phyloP scores from a whole-genome alignment of 2,113 vertebrate species.

The Pituophis catenifer region DNA sequence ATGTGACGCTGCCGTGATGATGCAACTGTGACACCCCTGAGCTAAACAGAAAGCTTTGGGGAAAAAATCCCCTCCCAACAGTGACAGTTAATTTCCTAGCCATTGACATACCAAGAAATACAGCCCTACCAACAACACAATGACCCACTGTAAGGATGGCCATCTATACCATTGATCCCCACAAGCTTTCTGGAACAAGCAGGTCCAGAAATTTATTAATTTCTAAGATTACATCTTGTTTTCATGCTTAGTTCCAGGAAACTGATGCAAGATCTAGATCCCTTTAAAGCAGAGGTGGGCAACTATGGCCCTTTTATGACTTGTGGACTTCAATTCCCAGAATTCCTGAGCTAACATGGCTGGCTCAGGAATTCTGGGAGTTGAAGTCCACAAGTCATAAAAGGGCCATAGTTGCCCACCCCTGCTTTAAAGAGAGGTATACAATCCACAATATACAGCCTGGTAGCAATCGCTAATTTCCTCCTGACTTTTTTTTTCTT shows the following conservation, averaged over 20 bases:
- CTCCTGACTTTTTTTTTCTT: not conserved
- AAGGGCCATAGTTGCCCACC: too few relatives aligned
- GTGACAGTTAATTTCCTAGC: not conserved
- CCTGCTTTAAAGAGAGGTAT: not conserved
- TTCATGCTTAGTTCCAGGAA: not conserved
- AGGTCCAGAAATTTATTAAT: not conserved
- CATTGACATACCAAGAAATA: not conserved
- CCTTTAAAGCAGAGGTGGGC: not conserved
- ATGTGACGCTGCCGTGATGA: too few relatives aligned
- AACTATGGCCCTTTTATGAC: too few relatives aligned
- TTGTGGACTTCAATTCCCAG: too few relatives aligned
- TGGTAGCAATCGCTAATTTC: not conserved
- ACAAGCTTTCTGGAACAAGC: not conserved
- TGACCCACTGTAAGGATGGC: not conserved
- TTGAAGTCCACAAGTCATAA: too few relatives aligned
- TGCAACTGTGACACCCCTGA: too few relatives aligned
- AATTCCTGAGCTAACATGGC: too few relatives aligned
- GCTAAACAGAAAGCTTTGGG: not conserved
- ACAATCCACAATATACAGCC: not conserved
- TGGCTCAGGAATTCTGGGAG: too few relatives aligned
- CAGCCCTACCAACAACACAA: not conserved
- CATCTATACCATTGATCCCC: not conserved
- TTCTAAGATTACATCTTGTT: not conserved
- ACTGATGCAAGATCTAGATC: not conserved
- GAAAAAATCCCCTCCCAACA: not conserved